These are phyloP conservation scores for Abramis brama DNA, from an alignment of 2,113 vertebrate genomes.

Conservation along the genomic window DNA sequence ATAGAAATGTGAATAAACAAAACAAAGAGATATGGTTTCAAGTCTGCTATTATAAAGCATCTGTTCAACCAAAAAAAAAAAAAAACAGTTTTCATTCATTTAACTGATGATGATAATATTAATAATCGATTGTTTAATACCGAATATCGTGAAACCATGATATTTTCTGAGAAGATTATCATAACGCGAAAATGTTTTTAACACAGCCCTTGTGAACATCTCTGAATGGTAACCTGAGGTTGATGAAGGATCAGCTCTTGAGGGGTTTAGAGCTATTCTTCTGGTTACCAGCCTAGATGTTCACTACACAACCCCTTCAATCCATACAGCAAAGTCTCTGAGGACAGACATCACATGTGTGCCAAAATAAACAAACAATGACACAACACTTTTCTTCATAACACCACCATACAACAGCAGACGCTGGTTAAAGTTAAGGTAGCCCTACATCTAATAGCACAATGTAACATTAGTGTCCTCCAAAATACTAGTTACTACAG, in stretches of 20 bases:
- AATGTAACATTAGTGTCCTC: background rate
- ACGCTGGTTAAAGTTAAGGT: background rate
- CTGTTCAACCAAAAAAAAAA: too few relatives aligned
- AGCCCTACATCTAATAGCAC: background rate
- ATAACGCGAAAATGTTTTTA: too few relatives aligned
- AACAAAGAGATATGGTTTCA: too few relatives aligned
- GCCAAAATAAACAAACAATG: background rate
- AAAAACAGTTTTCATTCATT: too few relatives aligned
- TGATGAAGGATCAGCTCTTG: background rate
- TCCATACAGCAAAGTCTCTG: background rate
- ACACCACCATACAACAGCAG: background rate
- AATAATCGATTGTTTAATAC: too few relatives aligned
- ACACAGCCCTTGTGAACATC: background rate
- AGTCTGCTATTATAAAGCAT: too few relatives aligned
- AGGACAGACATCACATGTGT: background rate
- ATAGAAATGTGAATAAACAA: too few relatives aligned
- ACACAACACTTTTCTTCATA: background rate
- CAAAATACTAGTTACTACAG: background rate
- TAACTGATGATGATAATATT: too few relatives aligned
- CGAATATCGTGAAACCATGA: too few relatives aligned
- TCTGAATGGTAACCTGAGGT: background rate
- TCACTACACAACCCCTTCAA: background rate
- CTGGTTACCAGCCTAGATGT: too few relatives aligned
- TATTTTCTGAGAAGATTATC: too few relatives aligned
- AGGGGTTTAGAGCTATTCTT: background rate